Evolutionary conservation across 2,888 invertebrate genomes (phyloP).

Genomic region (Volucella inanis): DNA sequence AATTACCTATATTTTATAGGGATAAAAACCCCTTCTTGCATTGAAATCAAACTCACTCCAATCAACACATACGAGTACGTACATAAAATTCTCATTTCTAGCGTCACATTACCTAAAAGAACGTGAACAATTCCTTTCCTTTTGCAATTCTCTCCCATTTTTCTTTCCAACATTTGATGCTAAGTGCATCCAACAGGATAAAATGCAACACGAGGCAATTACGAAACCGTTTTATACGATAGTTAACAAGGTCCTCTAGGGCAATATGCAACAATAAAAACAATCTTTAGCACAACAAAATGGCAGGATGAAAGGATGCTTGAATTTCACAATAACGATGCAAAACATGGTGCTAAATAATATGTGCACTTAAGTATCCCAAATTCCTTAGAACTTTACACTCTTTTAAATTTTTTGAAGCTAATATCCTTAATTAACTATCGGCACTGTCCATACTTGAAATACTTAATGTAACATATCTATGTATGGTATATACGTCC

Average conservation of each 20-base stretch:
- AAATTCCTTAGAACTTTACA: conserved; percentile 3
- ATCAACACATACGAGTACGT: no score
- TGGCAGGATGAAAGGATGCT: not conserved
- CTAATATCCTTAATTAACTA: conserved; percentile 16
- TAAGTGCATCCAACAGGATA: conserved; percentile 14
- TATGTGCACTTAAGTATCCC: not conserved
- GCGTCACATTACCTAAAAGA: no score
- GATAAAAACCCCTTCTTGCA: no score
- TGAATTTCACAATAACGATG: not conserved
- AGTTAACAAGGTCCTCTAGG: conserved; percentile 13
- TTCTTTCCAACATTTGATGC: not conserved
- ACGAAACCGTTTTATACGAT: conserved; percentile 5
- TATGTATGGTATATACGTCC: not conserved
- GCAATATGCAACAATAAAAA: not conserved
- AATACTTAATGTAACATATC: not conserved
- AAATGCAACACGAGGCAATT: conserved; percentile 38
- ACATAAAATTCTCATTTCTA: no score
- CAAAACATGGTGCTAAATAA: not conserved
- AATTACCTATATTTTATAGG: no score
- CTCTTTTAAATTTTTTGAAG: not conserved
- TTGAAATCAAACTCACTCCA: no score
- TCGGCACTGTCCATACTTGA: conserved; percentile 1
- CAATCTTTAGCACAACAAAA: not conserved
- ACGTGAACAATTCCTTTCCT: not conserved
- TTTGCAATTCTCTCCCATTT: not conserved